Conservation (phyloP, 2,888 invertebrate genomes). For the Lasioglossum lativentre region DNA sequence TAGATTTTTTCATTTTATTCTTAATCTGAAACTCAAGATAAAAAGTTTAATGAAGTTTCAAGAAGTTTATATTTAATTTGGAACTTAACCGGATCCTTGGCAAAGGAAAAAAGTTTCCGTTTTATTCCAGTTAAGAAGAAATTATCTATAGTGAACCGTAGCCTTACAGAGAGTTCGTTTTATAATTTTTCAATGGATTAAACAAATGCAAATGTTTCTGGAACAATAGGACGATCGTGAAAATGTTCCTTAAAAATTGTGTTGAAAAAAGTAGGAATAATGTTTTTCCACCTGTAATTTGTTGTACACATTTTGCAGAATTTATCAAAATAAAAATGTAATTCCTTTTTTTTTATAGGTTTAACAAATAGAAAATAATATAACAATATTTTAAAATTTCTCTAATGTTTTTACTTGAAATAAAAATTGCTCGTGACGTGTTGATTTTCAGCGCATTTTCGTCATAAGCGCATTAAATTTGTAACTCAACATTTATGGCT, state of each 20-base stretch:
- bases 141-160: not conserved
- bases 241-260: not conserved
- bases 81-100: not conserved
- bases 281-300: no score
- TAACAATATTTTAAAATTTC: not conserved
- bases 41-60: not conserved
- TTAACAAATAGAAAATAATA: no score
- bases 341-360: no score
- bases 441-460: not conserved
- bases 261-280: not conserved
- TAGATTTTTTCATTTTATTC: not conserved
- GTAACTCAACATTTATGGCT: not conserved
- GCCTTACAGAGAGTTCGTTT: not conserved
- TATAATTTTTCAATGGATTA: not conserved
- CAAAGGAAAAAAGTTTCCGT: not conserved
- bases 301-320: no score
- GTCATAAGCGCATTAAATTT: not conserved
- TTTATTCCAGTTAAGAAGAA: not conserved
- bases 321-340: no score
- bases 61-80: conserved; percentile 2
- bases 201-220: not conserved
- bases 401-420: not conserved
- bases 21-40: not conserved
- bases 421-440: not conserved
- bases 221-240: not conserved